phyloP scores from a whole-genome alignment of 2,113 vertebrate species.

The Tamias sibiricus region DNA sequence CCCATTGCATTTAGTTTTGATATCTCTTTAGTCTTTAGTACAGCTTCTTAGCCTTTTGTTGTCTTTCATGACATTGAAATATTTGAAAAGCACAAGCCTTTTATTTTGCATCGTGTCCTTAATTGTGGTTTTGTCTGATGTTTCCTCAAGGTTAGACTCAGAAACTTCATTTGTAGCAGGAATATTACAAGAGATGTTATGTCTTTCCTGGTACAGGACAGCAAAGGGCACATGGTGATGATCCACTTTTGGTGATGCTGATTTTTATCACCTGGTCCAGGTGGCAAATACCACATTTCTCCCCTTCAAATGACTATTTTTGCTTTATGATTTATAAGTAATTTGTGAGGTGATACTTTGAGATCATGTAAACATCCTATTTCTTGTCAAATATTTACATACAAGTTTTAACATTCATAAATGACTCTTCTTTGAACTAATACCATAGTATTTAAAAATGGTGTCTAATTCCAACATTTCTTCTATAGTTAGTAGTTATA shows the following conservation, averaged over 20 bases:
- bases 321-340: not conserved
- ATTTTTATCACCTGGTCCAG: not conserved
- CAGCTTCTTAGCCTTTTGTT: not conserved
- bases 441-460: not conserved
- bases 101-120: not conserved
- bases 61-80: not conserved
- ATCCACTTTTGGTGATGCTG: not conserved
- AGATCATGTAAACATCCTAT: not conserved
- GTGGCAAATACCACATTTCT: not conserved
- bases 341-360: not conserved
- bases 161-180: not conserved
- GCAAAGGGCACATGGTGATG: not conserved
- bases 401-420: not conserved
- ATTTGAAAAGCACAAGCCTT: not conserved
- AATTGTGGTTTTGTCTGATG: not conserved
- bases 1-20: not conserved
- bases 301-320: not conserved
- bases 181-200: not conserved
- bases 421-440: slow-evolving; percentile 3
- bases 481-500: not conserved
- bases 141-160: not conserved
- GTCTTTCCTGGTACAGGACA: not conserved
- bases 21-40: not conserved
- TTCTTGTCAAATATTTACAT: not conserved
- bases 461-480: not conserved